Percentiles rank a stretch among this genome's conserved stretches.
These are phyloP conservation scores for Anguilla pacifica DNA, from an alignment of 2,797 vertebrate species.

Conservation along the genomic window DNA sequence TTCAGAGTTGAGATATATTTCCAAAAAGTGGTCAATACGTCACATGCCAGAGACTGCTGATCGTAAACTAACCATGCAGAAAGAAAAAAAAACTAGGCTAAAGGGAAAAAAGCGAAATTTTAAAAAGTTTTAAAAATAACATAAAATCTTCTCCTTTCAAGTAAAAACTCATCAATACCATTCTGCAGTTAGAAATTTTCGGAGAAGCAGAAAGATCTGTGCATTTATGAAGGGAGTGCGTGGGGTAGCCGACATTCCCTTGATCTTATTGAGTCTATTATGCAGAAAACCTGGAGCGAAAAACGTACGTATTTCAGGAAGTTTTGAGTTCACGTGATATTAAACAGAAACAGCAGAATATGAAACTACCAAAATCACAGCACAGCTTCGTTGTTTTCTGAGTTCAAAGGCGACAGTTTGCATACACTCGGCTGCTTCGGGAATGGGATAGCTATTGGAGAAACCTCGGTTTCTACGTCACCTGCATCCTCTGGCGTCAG, in stretches of 20 bases:
- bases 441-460: conserved; percentile 41
- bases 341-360: conserved; percentile 85
- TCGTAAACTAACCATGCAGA: conserved; percentile 3
- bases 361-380: conserved; percentile 89
- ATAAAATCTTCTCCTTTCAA: neutral
- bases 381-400: conserved; percentile 68
- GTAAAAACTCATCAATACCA: neutral
- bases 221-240: neutral
- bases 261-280: conserved; percentile 7
- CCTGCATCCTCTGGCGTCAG: conserved; percentile 43
- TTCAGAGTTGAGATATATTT: neutral
- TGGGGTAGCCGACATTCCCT: neutral
- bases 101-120: neutral
- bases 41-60: conserved; percentile 9
- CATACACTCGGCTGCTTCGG: conserved; percentile 18
- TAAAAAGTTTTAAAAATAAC: neutral
- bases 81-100: neutral
- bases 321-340: conserved; percentile 84
- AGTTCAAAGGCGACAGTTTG: conserved; percentile 58
- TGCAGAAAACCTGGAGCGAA: conserved; percentile 52
- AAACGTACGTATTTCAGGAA: conserved; percentile 81
- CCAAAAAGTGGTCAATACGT: neutral
- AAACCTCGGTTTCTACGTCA: conserved; percentile 52
- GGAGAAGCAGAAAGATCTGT: neutral
- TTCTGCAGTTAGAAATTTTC: neutral